Base-by-base conservation (phyloP, 1,140 invertebrate species). In the Dendrolimus punctatus region DNA sequence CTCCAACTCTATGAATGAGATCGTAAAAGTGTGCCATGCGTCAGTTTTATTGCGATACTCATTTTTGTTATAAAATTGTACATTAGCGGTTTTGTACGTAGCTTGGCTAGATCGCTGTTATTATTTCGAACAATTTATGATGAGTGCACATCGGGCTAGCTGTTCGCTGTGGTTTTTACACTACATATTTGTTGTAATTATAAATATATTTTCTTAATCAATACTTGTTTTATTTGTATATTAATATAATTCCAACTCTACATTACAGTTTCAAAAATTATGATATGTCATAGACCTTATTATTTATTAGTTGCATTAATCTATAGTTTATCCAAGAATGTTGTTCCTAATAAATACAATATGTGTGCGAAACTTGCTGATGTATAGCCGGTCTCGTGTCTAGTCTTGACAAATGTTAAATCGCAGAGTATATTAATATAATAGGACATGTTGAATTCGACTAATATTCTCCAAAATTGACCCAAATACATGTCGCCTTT, bases 131-230 rank as follows among this genome's bases (percentile, higher is more conserved):
- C 64, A 70, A 71, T 78, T 76, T 79, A 68, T 66, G 23, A 23
- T 23, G 49, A 55, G 59, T 67, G 63, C 73, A 72, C 68, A 49
- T 62, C 58, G 57, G 50, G 58, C 49, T 64, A 57, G 55, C 49
- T 56, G 61, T 60, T 62, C 45, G 58, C 62, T 64, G 66, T 68
- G 66, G 59, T 74, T 73, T 77, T 64, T 73, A 76, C 60, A 62
- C 68, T 51, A 58, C 66, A 58, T 79, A 69, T 75, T 60, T 60
- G 62, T 62, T 76, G 62, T 73, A 74, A 65, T 10, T n/a, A 51
- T 43, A 56, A 70, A 57, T 73, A 68, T 80, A 81, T 81, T 81
- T 81, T 81, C 63, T 49, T 76, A 74, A 54, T 40, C n/a, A 52
- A 46, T 43, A 48, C 41, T 50, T 46, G 58, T 71, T 68, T 73